A percentile compares a stretch with the other conserved stretches of the same genome.
Evolutionary conservation across 1,140 invertebrate genomes (phyloP).

Genomic region (Diorhabda carinulata): DNA sequence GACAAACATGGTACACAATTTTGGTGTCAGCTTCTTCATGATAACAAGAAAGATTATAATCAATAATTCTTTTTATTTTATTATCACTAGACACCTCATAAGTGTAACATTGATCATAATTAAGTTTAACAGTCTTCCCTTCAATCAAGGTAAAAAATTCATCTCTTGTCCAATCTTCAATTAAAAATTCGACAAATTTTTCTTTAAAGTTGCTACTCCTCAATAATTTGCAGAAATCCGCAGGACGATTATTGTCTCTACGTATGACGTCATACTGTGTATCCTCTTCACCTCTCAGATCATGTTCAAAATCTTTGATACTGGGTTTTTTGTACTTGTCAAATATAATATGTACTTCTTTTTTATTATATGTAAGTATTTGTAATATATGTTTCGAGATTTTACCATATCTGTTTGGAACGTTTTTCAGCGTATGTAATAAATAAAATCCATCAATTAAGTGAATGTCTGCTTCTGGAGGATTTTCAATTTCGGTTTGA

Average conservation of each 20-base stretch:
- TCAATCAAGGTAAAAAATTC: neutral
- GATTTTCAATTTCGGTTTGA: neutral
- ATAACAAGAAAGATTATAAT: slow-evolving; percentile 25
- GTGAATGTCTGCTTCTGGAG: neutral
- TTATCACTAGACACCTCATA: slow-evolving; percentile 52
- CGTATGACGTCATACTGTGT: slow-evolving; percentile 20
- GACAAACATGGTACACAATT: slow-evolving; percentile 18
- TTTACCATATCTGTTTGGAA: slow-evolving; percentile 7
- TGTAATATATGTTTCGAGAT: slow-evolving; percentile 18
- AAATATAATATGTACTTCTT: slow-evolving; percentile 26
- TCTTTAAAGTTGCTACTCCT: slow-evolving; percentile 22
- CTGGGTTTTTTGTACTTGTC: slow-evolving; percentile 29
- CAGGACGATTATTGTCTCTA: slow-evolving; percentile 28
- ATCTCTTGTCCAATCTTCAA: slow-evolving; percentile 21
- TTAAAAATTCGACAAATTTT: slow-evolving; percentile 7
- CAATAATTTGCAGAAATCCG: slow-evolving; percentile 28
- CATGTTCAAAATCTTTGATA: slow-evolving; percentile 40
- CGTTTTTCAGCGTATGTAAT: slow-evolving; percentile 1
- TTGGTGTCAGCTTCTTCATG: slow-evolving; percentile 42
- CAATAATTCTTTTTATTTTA: slow-evolving; percentile 55
- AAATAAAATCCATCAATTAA: slow-evolving; percentile 14
- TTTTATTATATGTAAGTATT: slow-evolving; percentile 10
- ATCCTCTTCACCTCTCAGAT: slow-evolving; percentile 29
- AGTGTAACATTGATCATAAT: slow-evolving; percentile 42
- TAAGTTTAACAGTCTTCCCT: slow-evolving; percentile 33